Percentiles rank a stretch among this genome's conserved stretches.
Evolutionary conservation across 1,140 invertebrate species (phyloP).

Genomic region (Drosophila mauritiana): DNA sequence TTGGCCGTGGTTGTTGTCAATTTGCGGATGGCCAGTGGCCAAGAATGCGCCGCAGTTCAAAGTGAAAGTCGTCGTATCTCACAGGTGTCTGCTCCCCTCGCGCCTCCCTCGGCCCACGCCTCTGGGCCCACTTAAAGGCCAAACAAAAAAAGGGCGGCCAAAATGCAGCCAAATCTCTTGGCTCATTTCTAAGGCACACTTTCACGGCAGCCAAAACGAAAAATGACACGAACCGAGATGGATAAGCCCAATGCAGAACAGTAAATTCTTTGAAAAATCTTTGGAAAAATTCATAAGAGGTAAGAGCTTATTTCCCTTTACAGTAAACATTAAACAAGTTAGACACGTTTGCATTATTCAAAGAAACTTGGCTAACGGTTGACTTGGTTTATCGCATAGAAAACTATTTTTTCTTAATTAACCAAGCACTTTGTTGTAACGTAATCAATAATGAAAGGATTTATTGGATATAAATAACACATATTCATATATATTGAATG

Average conservation of each 20-base stretch:
- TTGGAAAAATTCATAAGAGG: neutral
- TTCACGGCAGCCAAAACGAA: conserved; percentile 4
- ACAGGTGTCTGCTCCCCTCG: conserved; percentile 20
- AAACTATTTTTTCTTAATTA: conserved; percentile 1
- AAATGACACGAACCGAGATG: neutral
- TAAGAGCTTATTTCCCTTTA: conserved; percentile 5
- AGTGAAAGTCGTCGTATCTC: conserved; percentile 35
- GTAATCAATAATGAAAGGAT: neutral
- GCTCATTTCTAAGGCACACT: conserved; percentile 17
- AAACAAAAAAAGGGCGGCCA: conserved; percentile 9
- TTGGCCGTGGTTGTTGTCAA: conserved; percentile 5
- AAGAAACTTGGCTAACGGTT: neutral
- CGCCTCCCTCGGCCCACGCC: neutral
- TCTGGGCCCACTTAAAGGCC: neutral
- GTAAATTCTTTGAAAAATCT: neutral
- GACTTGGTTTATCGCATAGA: neutral
- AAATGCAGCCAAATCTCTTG: conserved; percentile 1
- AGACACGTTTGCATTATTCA: neutral
- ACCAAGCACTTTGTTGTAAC: neutral
- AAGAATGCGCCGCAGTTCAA: conserved; percentile 39
- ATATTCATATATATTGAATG: no score
- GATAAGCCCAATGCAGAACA: conserved; percentile 3
- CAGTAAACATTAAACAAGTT: conserved; percentile 6
- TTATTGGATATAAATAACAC: no score
- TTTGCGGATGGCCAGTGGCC: conserved; percentile 30